These are phyloP conservation scores for Naja naja DNA, from an alignment of 2,113 vertebrate genomes.

Conservation along the genomic window DNA sequence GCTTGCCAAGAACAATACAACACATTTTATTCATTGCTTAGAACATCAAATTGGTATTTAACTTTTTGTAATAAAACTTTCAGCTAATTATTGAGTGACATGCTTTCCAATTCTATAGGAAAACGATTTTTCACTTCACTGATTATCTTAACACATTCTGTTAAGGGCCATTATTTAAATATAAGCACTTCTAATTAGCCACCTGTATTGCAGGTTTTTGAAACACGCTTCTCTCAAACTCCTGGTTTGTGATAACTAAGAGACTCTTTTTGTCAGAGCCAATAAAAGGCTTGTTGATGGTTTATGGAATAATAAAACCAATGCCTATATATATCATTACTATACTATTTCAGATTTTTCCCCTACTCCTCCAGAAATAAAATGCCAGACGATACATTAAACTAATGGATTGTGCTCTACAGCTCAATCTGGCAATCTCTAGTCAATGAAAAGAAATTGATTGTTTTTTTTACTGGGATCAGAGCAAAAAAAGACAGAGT, in stretches of 20 bases:
- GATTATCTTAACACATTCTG: not conserved
- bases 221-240: not conserved
- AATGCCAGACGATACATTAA: not conserved
- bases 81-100: not conserved
- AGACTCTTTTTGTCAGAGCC: not conserved
- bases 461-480: not conserved
- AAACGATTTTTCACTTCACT: conserved; percentile 23
- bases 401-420: not conserved
- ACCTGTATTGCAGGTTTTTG: not conserved
- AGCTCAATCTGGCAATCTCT: not conserved
- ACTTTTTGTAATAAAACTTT: conserved; percentile 10
- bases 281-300: not conserved
- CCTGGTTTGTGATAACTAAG: not conserved
- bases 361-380: not conserved
- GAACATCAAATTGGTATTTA: conserved; percentile 5
- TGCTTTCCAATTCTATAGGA: conserved; percentile 2
- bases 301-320: not conserved
- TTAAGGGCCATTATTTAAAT: conserved; percentile 12
- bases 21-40: conserved; percentile 11
- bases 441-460: not conserved
- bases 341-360: not conserved
- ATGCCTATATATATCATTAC: not conserved
- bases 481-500: not conserved
- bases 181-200: conserved; percentile 19
- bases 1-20: not conserved